Evolutionary conservation across 2,113 vertebrate species (phyloP).

Genomic region (Rhea pennata): DNA sequence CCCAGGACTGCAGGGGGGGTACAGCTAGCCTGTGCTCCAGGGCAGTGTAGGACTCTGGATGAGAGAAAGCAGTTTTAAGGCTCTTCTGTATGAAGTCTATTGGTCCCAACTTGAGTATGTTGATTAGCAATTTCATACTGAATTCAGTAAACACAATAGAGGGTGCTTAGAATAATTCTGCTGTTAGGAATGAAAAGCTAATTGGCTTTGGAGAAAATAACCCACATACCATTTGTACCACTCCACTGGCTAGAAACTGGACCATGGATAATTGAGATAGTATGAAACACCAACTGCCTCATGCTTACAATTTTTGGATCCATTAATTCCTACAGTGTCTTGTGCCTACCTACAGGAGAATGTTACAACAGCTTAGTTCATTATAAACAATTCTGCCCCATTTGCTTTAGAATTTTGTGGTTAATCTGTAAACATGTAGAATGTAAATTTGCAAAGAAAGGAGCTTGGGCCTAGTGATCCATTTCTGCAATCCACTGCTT

Average conservation of each 20-base stretch:
- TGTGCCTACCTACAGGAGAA: conserved; percentile 35
- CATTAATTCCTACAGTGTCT: conserved; percentile 65
- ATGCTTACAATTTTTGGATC: conserved; percentile 53
- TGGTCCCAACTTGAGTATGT: background rate
- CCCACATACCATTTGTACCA: conserved; percentile 31
- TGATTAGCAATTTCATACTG: background rate
- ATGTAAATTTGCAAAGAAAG: background rate
- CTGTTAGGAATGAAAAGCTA: conserved; percentile 44
- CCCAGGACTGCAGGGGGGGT: background rate
- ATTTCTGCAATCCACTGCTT: background rate
- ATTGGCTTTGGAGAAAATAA: conserved; percentile 64
- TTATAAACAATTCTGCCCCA: conserved; percentile 69
- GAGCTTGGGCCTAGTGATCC: background rate
- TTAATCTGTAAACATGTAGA: conserved; percentile 36
- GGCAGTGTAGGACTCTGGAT: background rate
- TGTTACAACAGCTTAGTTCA: conserved; percentile 51
- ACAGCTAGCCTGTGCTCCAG: accelerated
- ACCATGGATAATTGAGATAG: conserved; percentile 64
- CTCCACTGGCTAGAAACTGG: conserved; percentile 57
- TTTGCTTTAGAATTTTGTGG: conserved; percentile 61
- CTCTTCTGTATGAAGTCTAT: background rate
- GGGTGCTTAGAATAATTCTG: background rate
- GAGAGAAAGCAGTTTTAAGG: background rate
- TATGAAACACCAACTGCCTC: conserved; percentile 55
- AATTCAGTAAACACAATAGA: background rate